phyloP scores from a whole-genome alignment of 1,140 invertebrate genomes.

The Reticulitermes speratus region DNA sequence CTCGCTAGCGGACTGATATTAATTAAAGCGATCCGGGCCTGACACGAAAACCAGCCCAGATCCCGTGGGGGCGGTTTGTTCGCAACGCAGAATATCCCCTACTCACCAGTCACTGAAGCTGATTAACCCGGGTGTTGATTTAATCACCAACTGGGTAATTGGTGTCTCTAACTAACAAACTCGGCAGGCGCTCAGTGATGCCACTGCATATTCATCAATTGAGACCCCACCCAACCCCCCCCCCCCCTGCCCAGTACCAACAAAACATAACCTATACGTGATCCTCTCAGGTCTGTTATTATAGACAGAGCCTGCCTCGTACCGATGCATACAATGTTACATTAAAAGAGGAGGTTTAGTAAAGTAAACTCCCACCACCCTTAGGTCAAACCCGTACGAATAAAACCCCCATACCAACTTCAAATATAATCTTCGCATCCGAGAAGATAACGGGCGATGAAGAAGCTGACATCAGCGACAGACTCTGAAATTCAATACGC shows the following conservation, averaged over 20 bases:
- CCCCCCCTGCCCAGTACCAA: no score
- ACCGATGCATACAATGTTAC: neutral
- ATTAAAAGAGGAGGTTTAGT: neutral
- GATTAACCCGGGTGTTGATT: conserved; percentile 18
- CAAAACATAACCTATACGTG: no score
- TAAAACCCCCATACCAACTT: neutral
- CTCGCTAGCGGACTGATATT: neutral
- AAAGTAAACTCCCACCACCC: neutral
- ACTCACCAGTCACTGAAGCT: conserved; percentile 12
- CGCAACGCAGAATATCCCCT: neutral
- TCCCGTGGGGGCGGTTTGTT: conserved; percentile 15
- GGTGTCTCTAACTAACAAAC: conserved; percentile 15
- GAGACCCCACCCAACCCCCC: neutral
- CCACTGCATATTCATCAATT: conserved; percentile 16
- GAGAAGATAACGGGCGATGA: neutral
- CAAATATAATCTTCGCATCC: neutral
- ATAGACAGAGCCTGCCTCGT: neutral
- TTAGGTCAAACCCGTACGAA: neutral
- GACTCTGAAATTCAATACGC: no score
- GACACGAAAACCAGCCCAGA: conserved; percentile 1
- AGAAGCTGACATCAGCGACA: neutral
- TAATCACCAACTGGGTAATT: conserved; percentile 18
- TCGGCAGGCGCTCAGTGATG: neutral
- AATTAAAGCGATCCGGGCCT: conserved; percentile 7
- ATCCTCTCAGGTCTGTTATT: neutral